Conservation (phyloP, 37 sponge, comb jelly and placozoan genomes). For the Petrosia ficiformis region DNA sequence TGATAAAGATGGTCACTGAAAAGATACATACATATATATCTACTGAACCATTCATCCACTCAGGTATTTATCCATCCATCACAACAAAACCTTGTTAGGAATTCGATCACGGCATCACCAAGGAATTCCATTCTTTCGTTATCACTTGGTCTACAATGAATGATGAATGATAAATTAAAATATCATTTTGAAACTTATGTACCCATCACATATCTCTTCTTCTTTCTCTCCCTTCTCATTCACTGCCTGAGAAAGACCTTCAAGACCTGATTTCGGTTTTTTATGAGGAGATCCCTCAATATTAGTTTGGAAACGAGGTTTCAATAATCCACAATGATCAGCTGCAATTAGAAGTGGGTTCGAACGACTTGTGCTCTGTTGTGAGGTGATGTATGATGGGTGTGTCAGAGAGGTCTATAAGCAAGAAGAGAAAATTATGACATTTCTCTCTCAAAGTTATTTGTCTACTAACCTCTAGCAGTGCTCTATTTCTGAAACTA, state of each 20-base stretch:
- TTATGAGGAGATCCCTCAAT: too few relatives aligned
- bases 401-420: conserved; percentile 64
- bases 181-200: not conserved
- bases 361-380: not conserved
- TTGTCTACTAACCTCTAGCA: conserved; percentile 36
- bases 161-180: not conserved
- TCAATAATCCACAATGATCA: too few relatives aligned
- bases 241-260: conserved; percentile 9
- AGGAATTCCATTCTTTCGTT: conserved; percentile 77
- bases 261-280: not conserved
- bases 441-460: not conserved
- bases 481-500: conserved; percentile 43
- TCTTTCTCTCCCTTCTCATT: not conserved
- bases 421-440: not conserved
- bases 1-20: conserved; percentile 57
- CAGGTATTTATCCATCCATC: too few relatives aligned
- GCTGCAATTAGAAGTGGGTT: not conserved
- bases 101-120: conserved; percentile 80
- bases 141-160: conserved; percentile 23
- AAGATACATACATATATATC: not conserved
- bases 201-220: too few relatives aligned
- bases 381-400: conserved; percentile 31
- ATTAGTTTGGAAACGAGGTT: too few relatives aligned
- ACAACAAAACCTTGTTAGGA: conserved; percentile 64
- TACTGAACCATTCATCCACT: not conserved